These are phyloP conservation scores for Glandiceps talaboti DNA, from an alignment of 53 echinoderm and acorn worm genomes.

Conservation along the genomic window DNA sequence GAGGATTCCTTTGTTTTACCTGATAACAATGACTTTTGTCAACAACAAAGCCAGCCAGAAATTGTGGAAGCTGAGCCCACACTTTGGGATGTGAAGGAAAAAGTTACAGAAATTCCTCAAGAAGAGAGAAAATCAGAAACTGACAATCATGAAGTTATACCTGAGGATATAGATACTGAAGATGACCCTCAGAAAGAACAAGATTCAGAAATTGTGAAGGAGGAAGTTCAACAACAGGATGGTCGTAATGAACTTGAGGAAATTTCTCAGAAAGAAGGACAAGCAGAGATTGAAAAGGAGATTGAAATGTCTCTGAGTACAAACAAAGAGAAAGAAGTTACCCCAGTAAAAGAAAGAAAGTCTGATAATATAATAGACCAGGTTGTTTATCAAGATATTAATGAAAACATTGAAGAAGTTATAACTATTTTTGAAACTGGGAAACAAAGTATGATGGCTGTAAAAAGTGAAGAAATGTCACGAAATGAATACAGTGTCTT, in stretches of 20 bases:
- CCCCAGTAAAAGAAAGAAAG: too few species aligned
- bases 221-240: background rate
- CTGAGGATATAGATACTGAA: constrained; percentile 11
- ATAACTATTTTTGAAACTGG: too few species aligned
- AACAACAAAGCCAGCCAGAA: too few species aligned
- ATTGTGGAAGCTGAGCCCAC: background rate
- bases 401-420: too few species aligned
- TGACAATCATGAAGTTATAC: constrained; percentile 6
- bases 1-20: background rate
- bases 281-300: background rate
- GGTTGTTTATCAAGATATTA: too few species aligned
- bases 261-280: background rate
- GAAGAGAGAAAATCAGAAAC: background rate
- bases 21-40: too few species aligned
- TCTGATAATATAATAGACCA: too few species aligned
- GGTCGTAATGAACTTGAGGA: background rate
- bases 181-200: background rate
- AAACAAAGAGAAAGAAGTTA: background rate
- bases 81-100: background rate
- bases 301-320: background rate
- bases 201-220: background rate
- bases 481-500: too few species aligned
- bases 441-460: too few species aligned
- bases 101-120: background rate
- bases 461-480: too few species aligned